Conservation (phyloP, 2,888 invertebrate species). For the Emmelina monodactyla region DNA sequence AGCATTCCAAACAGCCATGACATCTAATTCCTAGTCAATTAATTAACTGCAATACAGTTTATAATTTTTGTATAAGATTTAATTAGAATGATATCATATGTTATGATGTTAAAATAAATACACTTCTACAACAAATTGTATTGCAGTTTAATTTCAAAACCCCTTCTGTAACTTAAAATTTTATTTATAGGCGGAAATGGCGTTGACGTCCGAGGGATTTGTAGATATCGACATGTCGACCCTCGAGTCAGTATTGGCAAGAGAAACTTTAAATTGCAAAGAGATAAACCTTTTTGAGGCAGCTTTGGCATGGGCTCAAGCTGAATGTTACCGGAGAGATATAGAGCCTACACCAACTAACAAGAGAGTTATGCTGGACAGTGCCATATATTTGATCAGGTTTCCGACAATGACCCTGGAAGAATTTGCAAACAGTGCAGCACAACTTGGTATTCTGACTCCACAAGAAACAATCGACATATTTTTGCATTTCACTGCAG, state of each 20-base stretch:
- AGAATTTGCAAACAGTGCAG: slow-evolving; percentile 91
- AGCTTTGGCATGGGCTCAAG: slow-evolving; percentile 91
- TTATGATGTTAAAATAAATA: background rate
- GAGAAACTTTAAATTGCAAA: slow-evolving; percentile 95
- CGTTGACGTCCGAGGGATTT: slow-evolving; percentile 93
- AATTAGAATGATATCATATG: background rate
- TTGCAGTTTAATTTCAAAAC: slow-evolving; percentile 59
- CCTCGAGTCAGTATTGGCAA: slow-evolving; percentile 86
- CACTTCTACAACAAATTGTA: slow-evolving; percentile 50
- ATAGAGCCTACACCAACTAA: slow-evolving; percentile 83
- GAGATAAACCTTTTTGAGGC: slow-evolving; percentile 92
- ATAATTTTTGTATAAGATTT: slow-evolving; percentile 20
- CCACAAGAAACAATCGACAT: slow-evolving; percentile 94
- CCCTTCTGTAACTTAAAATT: slow-evolving; percentile 24
- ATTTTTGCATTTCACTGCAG: slow-evolving; percentile 94
- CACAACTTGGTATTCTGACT: slow-evolving; percentile 90
- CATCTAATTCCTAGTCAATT: slow-evolving; percentile 11
- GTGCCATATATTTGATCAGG: slow-evolving; percentile 85
- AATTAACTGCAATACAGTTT: slow-evolving; percentile 62
- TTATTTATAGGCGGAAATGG: slow-evolving; percentile 88
- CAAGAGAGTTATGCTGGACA: slow-evolving; percentile 76
- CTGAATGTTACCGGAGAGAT: slow-evolving; percentile 86
- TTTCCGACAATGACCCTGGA: slow-evolving; percentile 95
- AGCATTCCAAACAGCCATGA: background rate
- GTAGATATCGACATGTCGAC: slow-evolving; percentile 95